Percentiles rank a stretch among this genome's conserved stretches.
These are phyloP conservation scores for Clitarchus hookeri DNA, from an alignment of 2,888 invertebrate species.

Conservation along the genomic window DNA sequence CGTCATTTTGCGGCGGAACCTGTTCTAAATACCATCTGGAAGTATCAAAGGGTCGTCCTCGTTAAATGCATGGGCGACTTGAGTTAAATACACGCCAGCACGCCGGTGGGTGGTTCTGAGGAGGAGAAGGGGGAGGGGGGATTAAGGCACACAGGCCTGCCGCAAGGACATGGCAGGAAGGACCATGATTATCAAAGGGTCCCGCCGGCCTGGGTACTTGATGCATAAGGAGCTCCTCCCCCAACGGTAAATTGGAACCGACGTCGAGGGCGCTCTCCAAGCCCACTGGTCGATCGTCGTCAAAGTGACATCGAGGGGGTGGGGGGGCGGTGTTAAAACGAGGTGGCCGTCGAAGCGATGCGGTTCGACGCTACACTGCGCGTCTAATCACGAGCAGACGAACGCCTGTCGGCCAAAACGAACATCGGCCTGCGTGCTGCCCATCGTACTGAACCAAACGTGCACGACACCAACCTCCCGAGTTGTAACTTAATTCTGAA, in stretches of 20 bases:
- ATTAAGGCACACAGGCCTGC: not conserved
- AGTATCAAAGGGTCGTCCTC: constrained; percentile 23
- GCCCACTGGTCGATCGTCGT: not conserved
- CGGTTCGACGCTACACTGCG: not conserved
- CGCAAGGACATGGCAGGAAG: not conserved
- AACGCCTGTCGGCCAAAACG: not conserved
- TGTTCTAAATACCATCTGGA: not conserved
- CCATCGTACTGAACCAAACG: no score
- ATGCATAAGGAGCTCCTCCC: not conserved
- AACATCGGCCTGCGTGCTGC: not conserved
- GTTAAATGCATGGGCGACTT: constrained; percentile 34
- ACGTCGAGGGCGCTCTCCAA: not conserved
- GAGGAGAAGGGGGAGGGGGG: not conserved
- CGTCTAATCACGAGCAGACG: not conserved
- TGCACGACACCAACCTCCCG: no score
- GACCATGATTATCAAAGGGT: not conserved
- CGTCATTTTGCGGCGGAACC: constrained; percentile 8
- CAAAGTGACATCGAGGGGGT: no score
- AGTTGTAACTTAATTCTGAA: no score
- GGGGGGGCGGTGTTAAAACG: not conserved
- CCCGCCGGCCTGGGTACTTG: not conserved
- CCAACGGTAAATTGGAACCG: not conserved
- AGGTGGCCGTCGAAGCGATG: not conserved
- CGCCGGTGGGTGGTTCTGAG: not conserved
- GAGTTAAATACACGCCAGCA: constrained; percentile 31